Evolutionary conservation across 2,113 vertebrate species (phyloP).

Genomic region (Pica pica): DNA sequence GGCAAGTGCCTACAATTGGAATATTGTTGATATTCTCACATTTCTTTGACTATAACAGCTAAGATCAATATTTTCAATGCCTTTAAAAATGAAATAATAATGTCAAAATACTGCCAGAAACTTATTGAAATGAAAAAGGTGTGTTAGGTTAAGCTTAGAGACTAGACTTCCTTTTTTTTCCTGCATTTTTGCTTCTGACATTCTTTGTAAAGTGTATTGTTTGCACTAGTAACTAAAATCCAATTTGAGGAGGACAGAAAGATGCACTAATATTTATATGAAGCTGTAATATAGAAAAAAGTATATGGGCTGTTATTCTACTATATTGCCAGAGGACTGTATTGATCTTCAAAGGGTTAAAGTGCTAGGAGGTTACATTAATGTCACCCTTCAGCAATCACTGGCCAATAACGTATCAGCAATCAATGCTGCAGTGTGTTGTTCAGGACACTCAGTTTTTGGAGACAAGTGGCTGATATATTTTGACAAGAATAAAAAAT

Average conservation of each 20-base stretch:
- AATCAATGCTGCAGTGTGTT: constrained; percentile 53
- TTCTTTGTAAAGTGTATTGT: background rate
- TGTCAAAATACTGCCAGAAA: background rate
- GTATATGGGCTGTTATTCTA: background rate
- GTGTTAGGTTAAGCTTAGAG: background rate
- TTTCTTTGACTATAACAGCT: background rate
- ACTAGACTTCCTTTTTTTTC: background rate
- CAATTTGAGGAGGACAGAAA: background rate
- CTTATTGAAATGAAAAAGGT: background rate
- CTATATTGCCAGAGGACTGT: background rate
- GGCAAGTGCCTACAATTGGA: background rate
- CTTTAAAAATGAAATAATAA: background rate
- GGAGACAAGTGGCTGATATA: constrained; percentile 38
- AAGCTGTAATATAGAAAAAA: background rate
- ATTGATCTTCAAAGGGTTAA: constrained; percentile 65
- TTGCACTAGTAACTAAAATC: background rate
- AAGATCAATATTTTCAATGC: background rate
- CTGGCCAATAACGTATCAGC: constrained; percentile 57
- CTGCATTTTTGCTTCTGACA: background rate
- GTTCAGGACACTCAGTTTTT: constrained; percentile 36
- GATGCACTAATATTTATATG: background rate
- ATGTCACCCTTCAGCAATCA: constrained; percentile 59
- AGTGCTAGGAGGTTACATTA: constrained; percentile 38
- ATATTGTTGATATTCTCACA: background rate
- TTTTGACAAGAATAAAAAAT: constrained; percentile 47